Evolutionary conservation across 1,140 invertebrate species (phyloP).

Genomic region (Zaprionus nigranus): DNA sequence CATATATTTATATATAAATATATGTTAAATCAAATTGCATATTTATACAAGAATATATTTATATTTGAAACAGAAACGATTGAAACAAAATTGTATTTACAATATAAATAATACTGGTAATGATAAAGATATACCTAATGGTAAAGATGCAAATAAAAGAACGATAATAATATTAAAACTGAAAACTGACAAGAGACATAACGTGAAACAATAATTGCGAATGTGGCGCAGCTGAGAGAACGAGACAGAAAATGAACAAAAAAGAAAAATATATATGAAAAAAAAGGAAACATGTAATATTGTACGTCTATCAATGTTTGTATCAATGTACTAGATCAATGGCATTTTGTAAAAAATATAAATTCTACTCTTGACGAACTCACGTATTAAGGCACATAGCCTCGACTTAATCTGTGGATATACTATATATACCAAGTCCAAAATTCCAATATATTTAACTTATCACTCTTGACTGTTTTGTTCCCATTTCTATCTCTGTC

Average conservation of each 20-base stretch:
- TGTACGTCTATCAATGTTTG: constrained; percentile 19
- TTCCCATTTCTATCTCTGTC: neutral
- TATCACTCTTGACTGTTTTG: constrained; percentile 5
- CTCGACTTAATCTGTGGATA: constrained; percentile 5
- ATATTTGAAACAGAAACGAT: constrained; percentile 49
- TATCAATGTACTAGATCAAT: constrained; percentile 12
- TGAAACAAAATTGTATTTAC: constrained; percentile 71
- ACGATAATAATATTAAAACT: neutral
- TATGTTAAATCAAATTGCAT: constrained; percentile 16
- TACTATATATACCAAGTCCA: neutral
- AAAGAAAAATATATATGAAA: neutral
- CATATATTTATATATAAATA: constrained; percentile 20
- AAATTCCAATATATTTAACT: constrained; percentile 20
- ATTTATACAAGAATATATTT: constrained; percentile 28
- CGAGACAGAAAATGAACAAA: constrained; percentile 33
- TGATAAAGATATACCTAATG: constrained; percentile 7
- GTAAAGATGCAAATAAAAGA: neutral
- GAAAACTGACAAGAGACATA: neutral
- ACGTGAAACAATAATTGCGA: constrained; percentile 45
- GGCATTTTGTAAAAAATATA: constrained; percentile 20
- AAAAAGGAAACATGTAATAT: constrained; percentile 7
- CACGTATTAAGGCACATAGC: neutral
- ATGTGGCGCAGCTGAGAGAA: constrained; percentile 37
- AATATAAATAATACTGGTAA: constrained; percentile 29
- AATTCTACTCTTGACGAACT: neutral